Evolutionary conservation across 92 coral and sea anemone species (phyloP).

Genomic region (Hydrozoanthus gracilis): DNA sequence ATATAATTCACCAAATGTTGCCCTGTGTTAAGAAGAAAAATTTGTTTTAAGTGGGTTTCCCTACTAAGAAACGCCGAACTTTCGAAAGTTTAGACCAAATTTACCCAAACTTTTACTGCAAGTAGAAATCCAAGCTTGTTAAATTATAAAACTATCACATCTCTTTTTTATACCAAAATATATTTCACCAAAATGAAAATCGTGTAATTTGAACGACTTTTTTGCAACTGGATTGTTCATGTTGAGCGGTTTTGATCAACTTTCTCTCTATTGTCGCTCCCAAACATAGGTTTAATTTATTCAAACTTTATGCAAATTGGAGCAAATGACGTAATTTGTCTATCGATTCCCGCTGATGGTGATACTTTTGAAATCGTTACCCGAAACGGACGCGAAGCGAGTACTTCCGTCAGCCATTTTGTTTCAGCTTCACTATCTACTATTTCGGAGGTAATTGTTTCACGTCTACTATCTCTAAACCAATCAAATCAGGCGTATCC

Average conservation of each 20-base stretch:
- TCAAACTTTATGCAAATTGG: neutral
- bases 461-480: too few relatives aligned
- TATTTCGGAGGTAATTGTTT: too few relatives aligned
- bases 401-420: too few relatives aligned
- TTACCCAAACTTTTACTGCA: neutral
- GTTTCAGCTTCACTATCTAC: too few relatives aligned
- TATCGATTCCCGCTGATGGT: neutral
- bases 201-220: neutral
- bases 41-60: conserved; percentile 7
- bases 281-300: neutral
- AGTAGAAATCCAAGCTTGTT: neutral
- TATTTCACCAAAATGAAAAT: neutral
- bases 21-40: neutral
- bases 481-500: too few relatives aligned
- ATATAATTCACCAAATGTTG: conserved; percentile 5
- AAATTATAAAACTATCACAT: conserved; percentile 4
- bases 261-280: neutral
- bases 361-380: too few relatives aligned
- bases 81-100: conserved; percentile 14
- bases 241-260: neutral
- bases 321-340: neutral
- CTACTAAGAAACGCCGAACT: neutral
- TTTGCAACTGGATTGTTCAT: neutral
- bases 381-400: too few relatives aligned
- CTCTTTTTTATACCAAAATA: conserved; percentile 7